phyloP scores from a whole-genome alignment of 2,113 vertebrate genomes.

The Ophiodon elongatus region DNA sequence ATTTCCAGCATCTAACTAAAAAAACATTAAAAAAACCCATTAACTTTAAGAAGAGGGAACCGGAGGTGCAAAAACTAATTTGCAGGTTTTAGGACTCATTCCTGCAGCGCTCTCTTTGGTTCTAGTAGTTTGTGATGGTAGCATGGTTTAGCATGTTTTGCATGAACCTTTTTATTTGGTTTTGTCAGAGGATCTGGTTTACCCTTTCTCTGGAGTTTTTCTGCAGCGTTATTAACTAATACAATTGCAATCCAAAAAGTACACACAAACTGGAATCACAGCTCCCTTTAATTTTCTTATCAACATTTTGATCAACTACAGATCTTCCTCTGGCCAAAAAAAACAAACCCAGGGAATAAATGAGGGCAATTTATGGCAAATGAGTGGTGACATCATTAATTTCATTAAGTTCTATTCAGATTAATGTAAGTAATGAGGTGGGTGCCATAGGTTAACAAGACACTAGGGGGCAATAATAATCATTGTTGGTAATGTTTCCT shows the following conservation, averaged over 20 bases:
- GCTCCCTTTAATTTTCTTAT: not conserved
- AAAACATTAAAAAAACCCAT: not conserved
- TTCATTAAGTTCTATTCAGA: not conserved
- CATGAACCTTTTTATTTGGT: not conserved
- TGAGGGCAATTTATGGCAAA: not conserved
- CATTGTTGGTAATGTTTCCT: not conserved
- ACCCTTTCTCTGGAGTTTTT: not conserved
- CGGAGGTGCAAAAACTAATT: not conserved
- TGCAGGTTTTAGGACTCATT: not conserved
- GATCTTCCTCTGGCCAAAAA: not conserved
- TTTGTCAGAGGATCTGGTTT: not conserved
- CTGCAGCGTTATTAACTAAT: not conserved
- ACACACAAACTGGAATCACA: not conserved
- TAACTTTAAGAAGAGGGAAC: not conserved
- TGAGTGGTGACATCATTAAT: not conserved
- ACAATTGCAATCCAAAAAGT: not conserved
- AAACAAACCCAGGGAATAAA: not conserved
- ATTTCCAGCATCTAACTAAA: too few relatives aligned
- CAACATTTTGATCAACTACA: not conserved
- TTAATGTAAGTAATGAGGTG: not conserved
- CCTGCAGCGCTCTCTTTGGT: not conserved
- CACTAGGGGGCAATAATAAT: not conserved
- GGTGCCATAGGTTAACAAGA: not conserved
- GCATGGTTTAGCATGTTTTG: not conserved
- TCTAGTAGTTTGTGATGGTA: not conserved